Percentiles rank a stretch among this genome's conserved stretches.
These are phyloP conservation scores for Zelostemma sp. DNA, from an alignment of 1,140 invertebrate genomes.

Conservation along the genomic window DNA sequence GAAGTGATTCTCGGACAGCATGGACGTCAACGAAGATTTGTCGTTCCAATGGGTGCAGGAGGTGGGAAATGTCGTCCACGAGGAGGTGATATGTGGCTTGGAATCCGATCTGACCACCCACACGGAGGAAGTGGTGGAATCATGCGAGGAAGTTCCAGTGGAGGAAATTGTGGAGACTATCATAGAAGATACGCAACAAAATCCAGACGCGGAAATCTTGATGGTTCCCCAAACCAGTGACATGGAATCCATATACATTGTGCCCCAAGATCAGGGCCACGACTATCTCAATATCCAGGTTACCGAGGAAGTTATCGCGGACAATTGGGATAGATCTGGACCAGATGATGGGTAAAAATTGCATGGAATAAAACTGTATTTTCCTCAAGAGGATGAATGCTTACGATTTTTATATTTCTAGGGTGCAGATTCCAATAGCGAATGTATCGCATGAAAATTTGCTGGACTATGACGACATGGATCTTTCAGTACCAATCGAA, in stretches of 20 bases:
- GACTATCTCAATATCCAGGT: conserved; percentile 75
- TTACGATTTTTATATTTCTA: conserved; percentile 21
- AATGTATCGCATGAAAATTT: conserved; percentile 70
- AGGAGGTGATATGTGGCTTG: conserved; percentile 76
- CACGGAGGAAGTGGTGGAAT: conserved; percentile 62
- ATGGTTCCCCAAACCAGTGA: conserved; percentile 64
- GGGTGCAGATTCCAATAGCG: conserved; percentile 76
- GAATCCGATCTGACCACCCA: conserved; percentile 65
- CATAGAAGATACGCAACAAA: conserved; percentile 34
- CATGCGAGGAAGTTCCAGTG: conserved; percentile 67
- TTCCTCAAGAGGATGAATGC: no score
- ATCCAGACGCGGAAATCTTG: conserved; percentile 55
- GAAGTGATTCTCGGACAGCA: conserved; percentile 42
- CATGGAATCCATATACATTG: conserved; percentile 68
- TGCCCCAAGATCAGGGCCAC: conserved; percentile 66
- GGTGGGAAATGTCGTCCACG: conserved; percentile 72
- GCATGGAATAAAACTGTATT: no score
- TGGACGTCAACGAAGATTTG: conserved; percentile 67
- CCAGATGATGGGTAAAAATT: conserved; percentile 78
- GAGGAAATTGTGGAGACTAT: conserved; percentile 70
- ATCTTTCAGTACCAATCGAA: conserved; percentile 83
- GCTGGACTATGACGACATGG: conserved; percentile 76
- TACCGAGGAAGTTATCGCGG: conserved; percentile 82
- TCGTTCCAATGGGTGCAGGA: conserved; percentile 72
- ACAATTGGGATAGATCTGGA: conserved; percentile 80